Base-by-base conservation (phyloP, 2,113 vertebrate species). In the Ornithorhynchus anatinus region DNA sequence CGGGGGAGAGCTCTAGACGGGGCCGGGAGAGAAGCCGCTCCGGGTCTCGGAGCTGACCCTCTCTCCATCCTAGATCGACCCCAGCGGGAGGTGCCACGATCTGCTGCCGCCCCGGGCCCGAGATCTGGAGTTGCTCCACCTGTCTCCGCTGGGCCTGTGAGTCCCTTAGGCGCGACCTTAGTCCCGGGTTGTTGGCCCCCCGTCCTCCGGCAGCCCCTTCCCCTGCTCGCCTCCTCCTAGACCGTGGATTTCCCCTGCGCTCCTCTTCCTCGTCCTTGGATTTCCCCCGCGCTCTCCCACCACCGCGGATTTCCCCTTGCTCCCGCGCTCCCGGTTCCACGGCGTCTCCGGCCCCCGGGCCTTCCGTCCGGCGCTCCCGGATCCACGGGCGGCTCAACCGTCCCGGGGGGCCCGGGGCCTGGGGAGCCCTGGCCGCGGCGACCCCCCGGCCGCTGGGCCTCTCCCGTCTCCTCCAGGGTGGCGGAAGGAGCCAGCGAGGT, bases 71-170 rank as follows among this genome's bases (percentile, higher is more conserved):
- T 50, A 97, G 96, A 92, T 97, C 81, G 82, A 87, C 19, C 53
- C 74, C 38, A 91, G 90, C 0, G 89, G 94, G 57, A 87, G 60
- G 45, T 86, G 86, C 36, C 75, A 62, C 68, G 96, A 97, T 75
- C 84, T 96, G 57, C 88, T 97, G 16, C 74, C 19, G 59, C 84
- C 89, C 1, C 50, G 67, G 0, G 32, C 78, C 44, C 67, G 81
- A 82, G 80, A 84, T 59, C 82, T 95, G 29, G 84, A 77, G 0
- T 84, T 86, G 59, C 62, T 94, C 59, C 86, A 84, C 9, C 86
- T 96, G 20, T 62, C 84, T 0, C 89, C 89, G 23, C 89, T 96
- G 56, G 96, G 94, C 79, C 81, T 86, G 96, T 96, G 69, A 84
- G 92, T 86, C 33, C 42, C 64, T 1, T 6, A 2, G 22, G 33